A percentile compares a stretch with the other conserved stretches of the same genome.
Evolutionary conservation across 2,888 invertebrate genomes (phyloP).

Genomic region (Homarus gammarus): DNA sequence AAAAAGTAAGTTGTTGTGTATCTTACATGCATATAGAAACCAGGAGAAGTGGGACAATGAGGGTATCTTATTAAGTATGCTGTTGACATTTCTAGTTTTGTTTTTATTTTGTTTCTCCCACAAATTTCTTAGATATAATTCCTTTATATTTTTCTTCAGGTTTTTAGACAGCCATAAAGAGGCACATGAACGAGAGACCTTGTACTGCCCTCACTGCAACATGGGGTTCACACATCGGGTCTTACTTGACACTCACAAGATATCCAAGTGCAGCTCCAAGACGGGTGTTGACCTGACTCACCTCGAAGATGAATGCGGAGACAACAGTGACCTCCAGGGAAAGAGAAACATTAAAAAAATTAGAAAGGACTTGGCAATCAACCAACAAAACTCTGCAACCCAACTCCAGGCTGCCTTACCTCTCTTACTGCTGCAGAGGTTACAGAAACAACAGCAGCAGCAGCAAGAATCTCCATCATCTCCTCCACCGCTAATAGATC

Average conservation of each 20-base stretch:
- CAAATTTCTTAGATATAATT: not conserved
- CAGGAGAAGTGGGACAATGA: too few relatives aligned
- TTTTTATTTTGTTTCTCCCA: too few relatives aligned
- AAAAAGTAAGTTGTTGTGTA: slow-evolving; percentile 56
- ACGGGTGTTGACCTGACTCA: slow-evolving; percentile 61
- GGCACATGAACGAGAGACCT: slow-evolving; percentile 63
- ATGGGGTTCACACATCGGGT: slow-evolving; percentile 70
- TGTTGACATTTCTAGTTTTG: too few relatives aligned
- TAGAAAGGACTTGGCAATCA: not conserved
- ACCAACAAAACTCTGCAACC: slow-evolving; percentile 3
- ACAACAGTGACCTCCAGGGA: not conserved
- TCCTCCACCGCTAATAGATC: slow-evolving; percentile 48
- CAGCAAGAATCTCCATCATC: slow-evolving; percentile 8
- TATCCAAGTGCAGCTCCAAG: slow-evolving; percentile 67
- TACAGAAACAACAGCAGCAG: slow-evolving; percentile 50
- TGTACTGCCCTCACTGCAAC: slow-evolving; percentile 66
- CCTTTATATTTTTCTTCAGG: slow-evolving; percentile 15
- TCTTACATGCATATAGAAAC: too few relatives aligned
- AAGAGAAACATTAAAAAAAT: not conserved
- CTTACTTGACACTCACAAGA: slow-evolving; percentile 72
- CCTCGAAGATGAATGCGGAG: slow-evolving; percentile 55
- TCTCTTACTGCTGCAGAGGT: slow-evolving; percentile 36
- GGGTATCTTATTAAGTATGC: too few relatives aligned
- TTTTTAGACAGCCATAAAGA: slow-evolving; percentile 72
- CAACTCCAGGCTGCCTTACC: slow-evolving; percentile 41